Evolutionary conservation across 2,797 vertebrate genomes (phyloP).

Genomic region (Psittacula echo): DNA sequence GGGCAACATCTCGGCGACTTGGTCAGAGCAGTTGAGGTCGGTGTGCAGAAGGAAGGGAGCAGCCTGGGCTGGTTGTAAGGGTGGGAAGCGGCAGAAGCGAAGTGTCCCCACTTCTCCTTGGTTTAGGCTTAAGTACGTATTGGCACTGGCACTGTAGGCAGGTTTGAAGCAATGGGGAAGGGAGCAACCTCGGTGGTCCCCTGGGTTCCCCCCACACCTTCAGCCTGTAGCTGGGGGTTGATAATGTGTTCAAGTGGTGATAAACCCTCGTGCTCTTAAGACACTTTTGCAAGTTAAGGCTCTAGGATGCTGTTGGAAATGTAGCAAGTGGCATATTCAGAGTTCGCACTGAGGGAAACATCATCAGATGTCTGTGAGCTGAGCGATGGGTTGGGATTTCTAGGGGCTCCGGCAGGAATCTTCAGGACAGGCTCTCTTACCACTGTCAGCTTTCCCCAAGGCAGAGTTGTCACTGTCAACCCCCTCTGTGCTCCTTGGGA

Average conservation of each 20-base stretch:
- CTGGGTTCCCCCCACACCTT: not conserved
- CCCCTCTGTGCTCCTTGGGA: not conserved
- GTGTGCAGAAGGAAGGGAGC: not conserved
- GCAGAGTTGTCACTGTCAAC: not conserved
- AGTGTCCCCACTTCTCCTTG: not conserved
- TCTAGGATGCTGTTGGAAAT: not conserved
- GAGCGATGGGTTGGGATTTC: not conserved
- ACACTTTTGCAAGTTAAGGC: not conserved
- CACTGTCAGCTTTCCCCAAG: not conserved
- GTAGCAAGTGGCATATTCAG: not conserved
- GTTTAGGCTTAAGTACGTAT: accelerated
- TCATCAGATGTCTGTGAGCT: not conserved
- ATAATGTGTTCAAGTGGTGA: not conserved
- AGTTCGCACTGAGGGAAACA: not conserved
- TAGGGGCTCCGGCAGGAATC: not conserved
- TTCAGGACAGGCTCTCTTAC: not conserved
- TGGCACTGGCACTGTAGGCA: not conserved
- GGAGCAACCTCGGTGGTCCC: not conserved
- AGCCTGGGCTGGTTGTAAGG: not conserved
- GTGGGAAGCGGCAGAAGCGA: not conserved
- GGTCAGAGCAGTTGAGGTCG: conserved; percentile 20
- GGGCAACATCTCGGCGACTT: not conserved
- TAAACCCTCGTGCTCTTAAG: not conserved
- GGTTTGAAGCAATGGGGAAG: not conserved
- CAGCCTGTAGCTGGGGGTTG: not conserved